Evolutionary conservation across 2,888 invertebrate species (phyloP).

Genomic region (Ectemnius lituratus): DNA sequence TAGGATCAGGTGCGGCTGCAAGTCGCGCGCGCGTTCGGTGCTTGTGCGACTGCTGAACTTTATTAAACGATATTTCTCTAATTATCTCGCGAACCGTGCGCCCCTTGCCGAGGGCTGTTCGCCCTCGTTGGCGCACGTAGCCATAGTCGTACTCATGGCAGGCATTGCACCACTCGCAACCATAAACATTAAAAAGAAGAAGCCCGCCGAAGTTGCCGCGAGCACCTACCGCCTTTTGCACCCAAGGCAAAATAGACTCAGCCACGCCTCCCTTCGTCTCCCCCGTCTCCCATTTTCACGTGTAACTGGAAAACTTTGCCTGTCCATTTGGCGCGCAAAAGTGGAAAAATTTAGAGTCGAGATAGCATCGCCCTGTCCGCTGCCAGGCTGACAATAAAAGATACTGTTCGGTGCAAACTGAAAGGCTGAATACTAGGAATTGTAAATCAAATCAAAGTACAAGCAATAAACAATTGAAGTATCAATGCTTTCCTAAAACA

Average conservation of each 20-base stretch:
- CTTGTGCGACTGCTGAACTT: slow-evolving; percentile 65
- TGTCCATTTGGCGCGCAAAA: slow-evolving; percentile 53
- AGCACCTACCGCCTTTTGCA: slow-evolving; percentile 34
- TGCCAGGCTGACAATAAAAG: slow-evolving; percentile 4
- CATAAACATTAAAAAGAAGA: slow-evolving; percentile 67
- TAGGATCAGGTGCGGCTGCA: slow-evolving; percentile 37
- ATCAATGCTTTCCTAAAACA: no score
- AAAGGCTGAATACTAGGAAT: no score
- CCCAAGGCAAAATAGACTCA: slow-evolving; percentile 23
- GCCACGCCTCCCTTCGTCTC: slow-evolving; percentile 3
- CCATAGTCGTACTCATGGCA: slow-evolving; percentile 52
- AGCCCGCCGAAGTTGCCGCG: slow-evolving; percentile 56
- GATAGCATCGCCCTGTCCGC: slow-evolving; percentile 36
- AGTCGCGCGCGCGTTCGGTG: slow-evolving; percentile 32
- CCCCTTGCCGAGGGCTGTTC: slow-evolving; percentile 41
- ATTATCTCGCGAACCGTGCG: slow-evolving; percentile 66
- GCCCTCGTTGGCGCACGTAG: slow-evolving; percentile 16
- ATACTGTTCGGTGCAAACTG: no score
- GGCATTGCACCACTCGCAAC: slow-evolving; percentile 56
- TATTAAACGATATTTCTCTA: slow-evolving; percentile 76
- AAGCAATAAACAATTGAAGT: no score
- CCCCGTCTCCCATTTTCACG: slow-evolving; percentile 18
- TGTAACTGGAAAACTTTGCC: slow-evolving; percentile 51
- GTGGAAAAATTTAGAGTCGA: slow-evolving; percentile 60
- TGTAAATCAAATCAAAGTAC: no score